Evolutionary conservation across 2,888 invertebrate species (phyloP), one percentile per base, ranked within the genome.

Genomic region (Marasmarcha lunaedactyla): DNA sequence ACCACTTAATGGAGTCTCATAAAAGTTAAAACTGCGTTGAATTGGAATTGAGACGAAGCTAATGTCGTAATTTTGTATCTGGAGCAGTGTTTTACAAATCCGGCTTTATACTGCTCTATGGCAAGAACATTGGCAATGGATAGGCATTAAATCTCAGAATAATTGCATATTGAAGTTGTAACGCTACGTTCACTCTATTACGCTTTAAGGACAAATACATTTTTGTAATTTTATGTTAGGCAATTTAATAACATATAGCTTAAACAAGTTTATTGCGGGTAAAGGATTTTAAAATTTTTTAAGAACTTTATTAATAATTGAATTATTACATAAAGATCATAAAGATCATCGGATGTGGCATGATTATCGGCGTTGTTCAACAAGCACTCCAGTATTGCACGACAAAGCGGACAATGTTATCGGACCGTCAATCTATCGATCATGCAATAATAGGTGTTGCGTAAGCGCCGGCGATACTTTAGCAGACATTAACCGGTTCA

Each of bases 31-130:
- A 50, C 55, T 56, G 51, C 52, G 52, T 54, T 55, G 55, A 60
- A 59, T 61, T 52, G 52, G 54, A 62, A 57, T 59, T 54, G 57
- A 60, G 57, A 63, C 63, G 57, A 63, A 66, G 67, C 63, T 59
- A 51, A 42, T 68, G 60, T 66, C 54, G 68, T 61, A 69, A 71
- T 54, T 55, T 50, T 49, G 61, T 69, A 69, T 61, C 63, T 70
- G 53, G 70, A 70, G 61, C 70, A 64, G 68, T 69, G 66, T 65
- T 61, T 64, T 69, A 68, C 67, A 63, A 67, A 69, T 20, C 20
- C 20, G 20, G 71, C 71, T 68, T 57, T 57, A 63, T 52, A 59
- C 57, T 55, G 55, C 59, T 56, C 52, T 54, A 59, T 57, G 58
- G 57, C 56, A 53, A 53, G 51, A 53, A 55, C 58, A 59, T 59